Evolutionary conservation across 2,113 vertebrate species (phyloP).

Genomic region (Smithornis capensis): DNA sequence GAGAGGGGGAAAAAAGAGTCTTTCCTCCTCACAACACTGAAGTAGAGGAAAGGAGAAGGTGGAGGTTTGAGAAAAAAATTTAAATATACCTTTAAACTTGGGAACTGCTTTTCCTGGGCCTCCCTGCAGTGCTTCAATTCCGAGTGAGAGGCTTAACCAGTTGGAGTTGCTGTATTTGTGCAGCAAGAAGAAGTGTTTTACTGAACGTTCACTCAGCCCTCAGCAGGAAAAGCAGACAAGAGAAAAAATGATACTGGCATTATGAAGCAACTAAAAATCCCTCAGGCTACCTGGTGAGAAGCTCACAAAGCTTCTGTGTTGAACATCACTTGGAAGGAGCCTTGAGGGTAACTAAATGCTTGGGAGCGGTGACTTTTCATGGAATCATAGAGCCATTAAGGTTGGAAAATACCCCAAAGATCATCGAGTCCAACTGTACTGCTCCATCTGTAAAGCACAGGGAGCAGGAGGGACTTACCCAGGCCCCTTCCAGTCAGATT

Average conservation of each 20-base stretch:
- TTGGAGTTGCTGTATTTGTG: not conserved
- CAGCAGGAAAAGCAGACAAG: not conserved
- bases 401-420: not conserved
- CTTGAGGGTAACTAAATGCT: not conserved
- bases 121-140: not conserved
- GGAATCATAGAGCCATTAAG: not conserved
- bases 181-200: not conserved
- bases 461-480: not conserved
- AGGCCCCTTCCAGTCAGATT: fast-evolving
- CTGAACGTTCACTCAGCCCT: not conserved
- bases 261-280: not conserved
- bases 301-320: not conserved
- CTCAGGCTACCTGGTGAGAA: not conserved
- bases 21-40: not conserved
- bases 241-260: fast-evolving
- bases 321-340: not conserved
- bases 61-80: not conserved
- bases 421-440: too few relatives aligned
- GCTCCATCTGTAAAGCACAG: fast-evolving
- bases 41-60: not conserved
- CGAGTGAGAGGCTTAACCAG: not conserved
- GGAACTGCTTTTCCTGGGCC: not conserved
- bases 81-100: not conserved
- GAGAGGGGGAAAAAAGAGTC: too few relatives aligned
- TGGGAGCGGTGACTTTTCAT: not conserved